These are phyloP conservation scores for Tetrax tetrax DNA, from an alignment of 2,113 vertebrate genomes.

Conservation along the genomic window DNA sequence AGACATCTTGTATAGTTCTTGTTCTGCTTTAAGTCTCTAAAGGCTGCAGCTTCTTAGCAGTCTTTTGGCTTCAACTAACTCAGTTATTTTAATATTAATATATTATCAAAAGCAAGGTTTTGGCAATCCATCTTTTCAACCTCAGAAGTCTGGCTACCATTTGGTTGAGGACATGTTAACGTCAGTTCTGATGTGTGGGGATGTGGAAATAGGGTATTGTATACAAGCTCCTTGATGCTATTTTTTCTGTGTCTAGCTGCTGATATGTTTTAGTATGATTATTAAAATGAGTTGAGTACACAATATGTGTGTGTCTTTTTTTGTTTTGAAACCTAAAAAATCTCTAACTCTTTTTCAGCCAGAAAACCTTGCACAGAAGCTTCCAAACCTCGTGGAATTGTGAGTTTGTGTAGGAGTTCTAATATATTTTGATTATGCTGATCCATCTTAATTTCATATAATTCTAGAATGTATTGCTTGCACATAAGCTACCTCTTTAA, in stretches of 20 bases:
- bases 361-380: slow-evolving; percentile 96
- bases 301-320: slow-evolving; percentile 28
- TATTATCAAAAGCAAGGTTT: background rate
- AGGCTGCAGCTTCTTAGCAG: background rate
- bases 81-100: background rate
- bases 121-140: background rate
- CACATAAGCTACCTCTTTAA: background rate
- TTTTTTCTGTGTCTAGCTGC: background rate
- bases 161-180: background rate
- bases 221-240: background rate
- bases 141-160: background rate
- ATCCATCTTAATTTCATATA: slow-evolving; percentile 14
- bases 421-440: slow-evolving; percentile 11
- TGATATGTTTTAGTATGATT: background rate
- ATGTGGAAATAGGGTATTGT: background rate
- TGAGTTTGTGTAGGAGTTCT: slow-evolving; percentile 80
- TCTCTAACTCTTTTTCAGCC: slow-evolving; percentile 85
- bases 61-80: background rate
- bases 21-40: background rate
- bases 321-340: slow-evolving; percentile 63
- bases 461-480: slow-evolving; percentile 15
- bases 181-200: background rate
- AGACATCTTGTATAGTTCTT: background rate
- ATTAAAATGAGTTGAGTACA: slow-evolving; percentile 33
- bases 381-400: slow-evolving; percentile 97